Base-by-base conservation (phyloP, 1,140 invertebrate genomes). In the Lasioglossum baleicum region DNA sequence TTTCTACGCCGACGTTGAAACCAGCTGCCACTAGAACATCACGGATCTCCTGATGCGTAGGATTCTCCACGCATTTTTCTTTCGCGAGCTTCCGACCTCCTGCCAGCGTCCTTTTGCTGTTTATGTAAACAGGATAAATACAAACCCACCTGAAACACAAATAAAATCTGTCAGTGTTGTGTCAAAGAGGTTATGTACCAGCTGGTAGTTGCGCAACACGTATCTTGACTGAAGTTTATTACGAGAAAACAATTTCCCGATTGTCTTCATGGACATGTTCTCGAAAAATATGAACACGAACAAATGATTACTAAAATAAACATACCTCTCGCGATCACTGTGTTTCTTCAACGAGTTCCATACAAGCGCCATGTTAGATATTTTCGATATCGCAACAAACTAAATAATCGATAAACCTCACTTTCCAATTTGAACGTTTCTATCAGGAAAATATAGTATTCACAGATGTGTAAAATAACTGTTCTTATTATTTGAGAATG, bases 51-150 rank as follows among this genome's bases (percentile, higher is more conserved):
- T 97, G 95, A 90, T 96, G 96, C 2, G 97, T 98, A 53, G 99
- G 99, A 93, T 99, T 99, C 82, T 99, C 97, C 4, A 99, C 96
- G 90, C 97, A 98, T 91, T 96, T 96, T 4, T 96, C 94, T 92
- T 98, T 98, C 8, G 96, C 92, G 35, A 99, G 92, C 83, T 96
- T 95, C 40, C 99, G 94, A 11, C 99, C 99, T 91, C 98, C 95
- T 3, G 96, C 96, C 44, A 97, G 89, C 0, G 97, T 98, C 92
- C 98, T 99, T 88, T 98, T 99, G 83, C 96, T 98, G 89, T 99
- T 99, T 31, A 99, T 94, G 87, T 99, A 99, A 0, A 97, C 96
- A 60, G 99, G 99, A 93, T 99, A 99, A 75, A 99, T 97, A 88
- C 97, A 98, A 74, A 99, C 95, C 98, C 98, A 99, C 88, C 98